Percentiles rank a stretch among this genome's conserved stretches.
These are phyloP conservation scores for Mugil cephalus DNA, from an alignment of 2,113 vertebrate genomes.

Conservation along the genomic window DNA sequence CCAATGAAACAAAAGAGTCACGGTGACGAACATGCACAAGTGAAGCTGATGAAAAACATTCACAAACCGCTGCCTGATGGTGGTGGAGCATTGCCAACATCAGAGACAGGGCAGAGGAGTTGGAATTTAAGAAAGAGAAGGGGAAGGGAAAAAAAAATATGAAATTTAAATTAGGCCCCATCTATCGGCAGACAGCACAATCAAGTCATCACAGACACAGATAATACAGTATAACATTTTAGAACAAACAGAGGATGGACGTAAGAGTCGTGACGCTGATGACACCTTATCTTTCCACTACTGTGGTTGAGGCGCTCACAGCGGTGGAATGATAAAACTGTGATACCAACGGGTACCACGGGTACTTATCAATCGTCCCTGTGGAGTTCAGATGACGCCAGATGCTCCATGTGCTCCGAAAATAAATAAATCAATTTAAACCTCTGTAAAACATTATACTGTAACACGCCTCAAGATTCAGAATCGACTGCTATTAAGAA, in stretches of 20 bases:
- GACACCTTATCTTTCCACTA: neutral
- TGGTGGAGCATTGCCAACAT: conserved; percentile 85
- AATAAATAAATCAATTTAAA: conserved; percentile 13
- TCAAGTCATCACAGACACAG: conserved; percentile 53
- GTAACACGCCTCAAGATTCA: conserved; percentile 24
- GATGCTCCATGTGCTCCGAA: conserved; percentile 6
- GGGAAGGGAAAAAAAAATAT: conserved; percentile 70
- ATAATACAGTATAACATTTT: conserved; percentile 65
- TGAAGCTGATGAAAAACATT: conserved; percentile 83
- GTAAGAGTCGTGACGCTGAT: conserved; percentile 11
- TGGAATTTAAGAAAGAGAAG: conserved; percentile 70
- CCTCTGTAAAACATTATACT: conserved; percentile 67
- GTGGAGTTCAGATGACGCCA: neutral
- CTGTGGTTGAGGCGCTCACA: neutral
- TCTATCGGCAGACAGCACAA: conserved; percentile 47
- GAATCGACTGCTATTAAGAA: conserved; percentile 21
- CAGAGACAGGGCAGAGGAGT: conserved; percentile 78
- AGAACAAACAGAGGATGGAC: conserved; percentile 25
- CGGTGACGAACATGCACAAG: conserved; percentile 76
- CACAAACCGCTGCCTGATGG: conserved; percentile 95
- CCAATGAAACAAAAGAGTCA: conserved; percentile 29
- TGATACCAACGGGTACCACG: neutral
- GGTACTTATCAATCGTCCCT: neutral
- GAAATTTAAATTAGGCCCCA: conserved; percentile 71
- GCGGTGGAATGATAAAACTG: neutral